Conservation (phyloP, 1,140 invertebrate genomes). For the Hyles euphorbiae region DNA sequence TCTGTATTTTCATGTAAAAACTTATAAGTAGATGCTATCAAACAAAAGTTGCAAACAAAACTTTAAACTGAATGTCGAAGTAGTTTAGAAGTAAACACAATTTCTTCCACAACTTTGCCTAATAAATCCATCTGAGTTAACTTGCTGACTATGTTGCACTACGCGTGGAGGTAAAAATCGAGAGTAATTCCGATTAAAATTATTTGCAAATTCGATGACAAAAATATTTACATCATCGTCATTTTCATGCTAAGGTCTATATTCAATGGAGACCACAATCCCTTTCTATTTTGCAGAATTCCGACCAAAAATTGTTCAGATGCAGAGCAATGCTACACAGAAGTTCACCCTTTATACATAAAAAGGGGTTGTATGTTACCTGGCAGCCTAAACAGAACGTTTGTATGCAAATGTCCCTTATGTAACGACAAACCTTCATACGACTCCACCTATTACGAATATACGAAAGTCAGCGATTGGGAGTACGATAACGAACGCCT, state of each 20-base stretch:
- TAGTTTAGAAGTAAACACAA: too few relatives aligned
- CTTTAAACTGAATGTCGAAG: too few relatives aligned
- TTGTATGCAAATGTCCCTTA: constrained; percentile 53
- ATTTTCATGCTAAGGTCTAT: too few relatives aligned
- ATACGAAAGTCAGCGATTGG: constrained; percentile 45
- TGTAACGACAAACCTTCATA: constrained; percentile 54
- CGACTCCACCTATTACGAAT: constrained; percentile 44
- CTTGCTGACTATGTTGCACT: too few relatives aligned
- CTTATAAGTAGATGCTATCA: too few relatives aligned
- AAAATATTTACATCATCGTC: too few relatives aligned
- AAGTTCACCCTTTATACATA: constrained; percentile 46
- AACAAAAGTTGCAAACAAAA: too few relatives aligned
- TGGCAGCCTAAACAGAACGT: constrained; percentile 39
- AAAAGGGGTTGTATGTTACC: constrained; percentile 44
- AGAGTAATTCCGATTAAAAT: too few relatives aligned
- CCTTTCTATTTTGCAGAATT: constrained; percentile 16
- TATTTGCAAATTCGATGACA: too few relatives aligned
- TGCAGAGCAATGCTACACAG: constrained; percentile 36
- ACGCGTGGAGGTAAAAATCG: background rate
- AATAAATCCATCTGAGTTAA: too few relatives aligned
- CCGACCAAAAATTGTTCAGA: constrained; percentile 23
- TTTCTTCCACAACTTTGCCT: too few relatives aligned
- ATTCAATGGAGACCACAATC: background rate
- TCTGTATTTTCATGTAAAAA: too few relatives aligned
- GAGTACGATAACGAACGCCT: constrained; percentile 45